Evolutionary conservation across 2,113 vertebrate species (phyloP).

Genomic region (Cyprinodon tularosa): DNA sequence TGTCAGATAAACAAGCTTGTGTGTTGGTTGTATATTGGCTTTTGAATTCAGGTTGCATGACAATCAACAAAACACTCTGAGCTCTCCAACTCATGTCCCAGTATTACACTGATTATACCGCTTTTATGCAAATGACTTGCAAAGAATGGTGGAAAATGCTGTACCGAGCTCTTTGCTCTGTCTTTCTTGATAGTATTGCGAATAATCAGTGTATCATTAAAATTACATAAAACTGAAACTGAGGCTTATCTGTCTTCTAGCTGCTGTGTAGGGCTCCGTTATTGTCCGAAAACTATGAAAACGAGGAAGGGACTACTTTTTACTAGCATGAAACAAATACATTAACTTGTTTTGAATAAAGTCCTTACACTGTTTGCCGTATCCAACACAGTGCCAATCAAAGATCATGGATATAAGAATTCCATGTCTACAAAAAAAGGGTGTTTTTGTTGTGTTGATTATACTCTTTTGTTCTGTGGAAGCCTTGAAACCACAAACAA

Average conservation of each 20-base stretch:
- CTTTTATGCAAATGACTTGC: slow-evolving; percentile 77
- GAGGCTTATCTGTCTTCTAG: not conserved
- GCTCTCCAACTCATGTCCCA: slow-evolving; percentile 23
- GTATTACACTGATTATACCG: slow-evolving; percentile 7
- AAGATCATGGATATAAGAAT: not conserved
- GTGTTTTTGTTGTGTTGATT: too few relatives aligned
- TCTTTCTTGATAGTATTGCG: slow-evolving; percentile 60
- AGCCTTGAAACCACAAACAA: too few relatives aligned
- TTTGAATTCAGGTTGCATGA: not conserved
- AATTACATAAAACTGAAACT: not conserved
- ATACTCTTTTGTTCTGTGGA: too few relatives aligned
- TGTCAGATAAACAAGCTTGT: slow-evolving; percentile 17
- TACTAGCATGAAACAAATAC: not conserved
- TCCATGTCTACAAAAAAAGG: not conserved
- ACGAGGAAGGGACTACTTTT: not conserved
- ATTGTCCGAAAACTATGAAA: not conserved
- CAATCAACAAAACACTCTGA: slow-evolving; percentile 26
- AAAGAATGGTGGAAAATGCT: slow-evolving; percentile 72
- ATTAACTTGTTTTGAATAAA: not conserved
- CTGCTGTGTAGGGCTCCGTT: not conserved
- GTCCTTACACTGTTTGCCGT: not conserved
- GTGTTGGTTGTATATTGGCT: not conserved
- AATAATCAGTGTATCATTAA: not conserved
- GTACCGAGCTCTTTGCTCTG: slow-evolving; percentile 74
- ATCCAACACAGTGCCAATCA: not conserved